Evolutionary conservation across 2,888 invertebrate species (phyloP).

Genomic region (Ichneumoninae sp.): DNA sequence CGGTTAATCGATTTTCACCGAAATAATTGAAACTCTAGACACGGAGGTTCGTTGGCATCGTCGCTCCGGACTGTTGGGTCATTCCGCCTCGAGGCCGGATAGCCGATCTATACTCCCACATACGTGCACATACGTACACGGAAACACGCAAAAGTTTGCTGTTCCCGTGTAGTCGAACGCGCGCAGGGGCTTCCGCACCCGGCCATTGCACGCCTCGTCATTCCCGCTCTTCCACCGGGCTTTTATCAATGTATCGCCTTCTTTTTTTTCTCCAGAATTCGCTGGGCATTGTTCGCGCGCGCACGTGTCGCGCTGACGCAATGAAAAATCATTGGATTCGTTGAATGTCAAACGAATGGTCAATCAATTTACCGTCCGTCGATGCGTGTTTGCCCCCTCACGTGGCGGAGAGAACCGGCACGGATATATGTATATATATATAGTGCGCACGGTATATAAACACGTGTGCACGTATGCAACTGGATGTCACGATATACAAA

Average conservation of each 20-base stretch:
- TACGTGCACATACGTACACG: neutral
- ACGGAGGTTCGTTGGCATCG: constrained; percentile 66
- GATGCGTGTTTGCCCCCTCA: neutral
- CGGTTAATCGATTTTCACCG: constrained; percentile 64
- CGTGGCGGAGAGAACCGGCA: neutral
- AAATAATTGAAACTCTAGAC: constrained; percentile 68
- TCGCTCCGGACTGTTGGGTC: constrained; percentile 40
- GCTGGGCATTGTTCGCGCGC: neutral
- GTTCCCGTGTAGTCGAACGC: neutral
- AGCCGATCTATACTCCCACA: constrained; percentile 16
- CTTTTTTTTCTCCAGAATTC: neutral
- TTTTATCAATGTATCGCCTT: constrained; percentile 29
- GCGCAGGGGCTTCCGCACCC: neutral
- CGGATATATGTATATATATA: constrained; percentile 8
- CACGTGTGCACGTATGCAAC: neutral
- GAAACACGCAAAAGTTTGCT: neutral
- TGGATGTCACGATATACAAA: constrained; percentile 25
- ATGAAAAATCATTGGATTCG: constrained; percentile 52
- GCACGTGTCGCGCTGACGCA: constrained; percentile 49
- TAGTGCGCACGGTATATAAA: neutral
- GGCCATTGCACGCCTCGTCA: neutral
- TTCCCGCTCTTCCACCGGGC: neutral
- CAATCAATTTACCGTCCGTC: constrained; percentile 49
- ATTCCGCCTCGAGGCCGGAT: constrained; percentile 31
- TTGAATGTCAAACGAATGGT: constrained; percentile 54